phyloP scores from a whole-genome alignment of 2,797 vertebrate genomes.

The Gymnothorax javanicus region DNA sequence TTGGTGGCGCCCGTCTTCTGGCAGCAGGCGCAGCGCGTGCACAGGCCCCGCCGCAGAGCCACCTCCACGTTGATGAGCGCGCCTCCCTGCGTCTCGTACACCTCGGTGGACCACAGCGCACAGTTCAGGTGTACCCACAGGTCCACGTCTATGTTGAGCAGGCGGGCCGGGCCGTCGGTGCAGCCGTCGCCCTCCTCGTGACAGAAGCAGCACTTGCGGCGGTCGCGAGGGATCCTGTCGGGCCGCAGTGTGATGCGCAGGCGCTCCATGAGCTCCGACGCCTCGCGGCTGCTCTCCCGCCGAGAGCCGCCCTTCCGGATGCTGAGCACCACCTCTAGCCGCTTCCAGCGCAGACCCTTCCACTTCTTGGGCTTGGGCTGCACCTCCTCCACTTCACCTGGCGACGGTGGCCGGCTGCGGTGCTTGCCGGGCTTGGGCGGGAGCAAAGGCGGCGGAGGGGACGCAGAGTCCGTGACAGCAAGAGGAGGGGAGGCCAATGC shows the following conservation, averaged over 20 bases:
- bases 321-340: constrained; percentile 88
- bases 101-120: constrained; percentile 97
- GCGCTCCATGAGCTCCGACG: constrained; percentile 92
- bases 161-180: constrained; percentile 89
- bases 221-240: constrained; percentile 87
- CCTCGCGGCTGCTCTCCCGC: constrained; percentile 88
- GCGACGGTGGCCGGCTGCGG: constrained; percentile 74
- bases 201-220: constrained; percentile 97
- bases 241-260: constrained; percentile 92
- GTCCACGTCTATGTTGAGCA: constrained; percentile 97
- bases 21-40: constrained; percentile 92
- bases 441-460: constrained; percentile 16
- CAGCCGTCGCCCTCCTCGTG: constrained; percentile 93
- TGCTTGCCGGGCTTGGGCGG: constrained; percentile 77
- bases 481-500: neutral
- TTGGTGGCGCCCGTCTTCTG: constrained; percentile 96
- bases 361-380: constrained; percentile 91
- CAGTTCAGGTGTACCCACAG: constrained; percentile 99
- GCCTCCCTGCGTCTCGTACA: constrained; percentile 96
- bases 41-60: constrained; percentile 88
- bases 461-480: neutral
- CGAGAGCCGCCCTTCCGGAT: constrained; percentile 89
- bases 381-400: constrained; percentile 76
- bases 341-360: constrained; percentile 97
- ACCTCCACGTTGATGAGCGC: constrained; percentile 97